These are phyloP conservation scores for Cebus imitator DNA, from an alignment of 2,113 vertebrate genomes.

Conservation along the genomic window DNA sequence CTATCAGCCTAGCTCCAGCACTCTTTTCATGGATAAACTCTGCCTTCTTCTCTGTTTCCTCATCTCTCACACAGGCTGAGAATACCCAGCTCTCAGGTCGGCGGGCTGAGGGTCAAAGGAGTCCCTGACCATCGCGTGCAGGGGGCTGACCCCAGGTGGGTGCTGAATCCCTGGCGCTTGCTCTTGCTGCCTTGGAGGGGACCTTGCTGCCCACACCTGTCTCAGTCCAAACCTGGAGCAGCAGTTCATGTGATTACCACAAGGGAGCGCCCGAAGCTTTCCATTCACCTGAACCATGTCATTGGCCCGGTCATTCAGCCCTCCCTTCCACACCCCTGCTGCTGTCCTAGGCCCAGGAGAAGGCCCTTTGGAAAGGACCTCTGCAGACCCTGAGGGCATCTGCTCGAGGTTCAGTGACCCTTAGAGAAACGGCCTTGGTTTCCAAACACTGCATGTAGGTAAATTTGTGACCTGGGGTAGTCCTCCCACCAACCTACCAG, in stretches of 20 bases:
- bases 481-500: background rate
- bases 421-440: background rate
- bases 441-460: background rate
- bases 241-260: background rate
- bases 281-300: background rate
- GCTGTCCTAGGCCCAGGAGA: background rate
- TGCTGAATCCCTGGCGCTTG: background rate
- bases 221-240: background rate
- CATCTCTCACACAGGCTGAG: background rate
- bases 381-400: background rate
- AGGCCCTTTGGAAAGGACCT: background rate
- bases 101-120: background rate
- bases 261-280: background rate
- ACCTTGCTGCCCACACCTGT: no score
- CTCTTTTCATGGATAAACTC: background rate
- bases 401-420: background rate
- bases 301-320: background rate
- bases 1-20: background rate
- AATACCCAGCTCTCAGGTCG: background rate
- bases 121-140: background rate
- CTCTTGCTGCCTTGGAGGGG: fast-evolving
- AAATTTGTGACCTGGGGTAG: background rate
- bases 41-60: background rate
- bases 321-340: background rate
- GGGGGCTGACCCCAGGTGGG: no score